A percentile compares a stretch with the other conserved stretches of the same genome.
phyloP scores from a whole-genome alignment of 2,113 vertebrate genomes.

The Sakesphorus luctuosus region DNA sequence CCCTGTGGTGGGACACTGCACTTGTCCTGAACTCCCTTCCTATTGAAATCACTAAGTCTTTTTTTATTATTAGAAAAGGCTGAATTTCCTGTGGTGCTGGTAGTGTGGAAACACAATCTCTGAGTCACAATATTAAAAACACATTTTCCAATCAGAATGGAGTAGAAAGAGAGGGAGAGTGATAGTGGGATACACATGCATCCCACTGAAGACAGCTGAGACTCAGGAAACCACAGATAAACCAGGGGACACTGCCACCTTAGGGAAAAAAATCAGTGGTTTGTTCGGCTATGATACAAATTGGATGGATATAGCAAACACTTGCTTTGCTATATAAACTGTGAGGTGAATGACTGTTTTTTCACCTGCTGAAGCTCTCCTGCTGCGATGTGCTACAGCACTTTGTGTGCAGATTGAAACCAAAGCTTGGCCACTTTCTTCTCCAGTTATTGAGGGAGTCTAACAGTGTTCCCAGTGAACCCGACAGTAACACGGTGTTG shows the following conservation, averaged over 20 bases:
- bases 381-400: background rate
- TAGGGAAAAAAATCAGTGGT: background rate
- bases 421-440: background rate
- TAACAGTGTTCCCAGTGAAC: background rate
- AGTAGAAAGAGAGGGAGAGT: background rate
- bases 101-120: background rate
- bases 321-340: background rate
- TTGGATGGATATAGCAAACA: background rate
- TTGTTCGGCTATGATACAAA: background rate
- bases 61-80: constrained; percentile 33
- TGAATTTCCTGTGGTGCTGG: constrained; percentile 44
- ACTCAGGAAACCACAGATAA: background rate
- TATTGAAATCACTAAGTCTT: constrained; percentile 10
- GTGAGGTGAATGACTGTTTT: background rate
- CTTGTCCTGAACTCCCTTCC: constrained; percentile 36
- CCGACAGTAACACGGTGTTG: background rate
- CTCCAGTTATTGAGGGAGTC: background rate
- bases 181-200: background rate
- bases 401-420: background rate
- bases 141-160: constrained; percentile 22
- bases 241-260: background rate
- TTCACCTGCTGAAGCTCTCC: background rate
- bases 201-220: background rate
- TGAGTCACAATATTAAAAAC: constrained; percentile 50
- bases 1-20: background rate